phyloP scores from a whole-genome alignment of 2,797 vertebrate genomes.

The Myotis myotis region DNA sequence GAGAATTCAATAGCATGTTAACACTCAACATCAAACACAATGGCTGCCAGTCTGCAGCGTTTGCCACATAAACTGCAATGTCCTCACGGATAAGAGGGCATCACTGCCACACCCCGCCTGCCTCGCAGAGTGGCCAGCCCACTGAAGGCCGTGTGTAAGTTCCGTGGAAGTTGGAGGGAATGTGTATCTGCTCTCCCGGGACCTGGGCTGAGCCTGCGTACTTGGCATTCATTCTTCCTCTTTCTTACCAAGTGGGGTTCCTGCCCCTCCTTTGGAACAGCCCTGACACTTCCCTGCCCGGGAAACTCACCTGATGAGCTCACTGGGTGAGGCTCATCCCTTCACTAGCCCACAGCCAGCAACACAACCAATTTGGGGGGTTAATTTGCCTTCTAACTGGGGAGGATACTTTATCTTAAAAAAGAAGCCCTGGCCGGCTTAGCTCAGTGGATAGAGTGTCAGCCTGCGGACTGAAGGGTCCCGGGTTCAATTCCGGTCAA shows the following conservation, averaged over 20 bases:
- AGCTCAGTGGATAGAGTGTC: too few species aligned
- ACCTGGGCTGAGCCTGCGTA: neutral
- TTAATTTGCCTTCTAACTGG: neutral
- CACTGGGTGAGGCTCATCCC: neutral
- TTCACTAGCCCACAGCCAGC: neutral
- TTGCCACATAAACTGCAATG: neutral
- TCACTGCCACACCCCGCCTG: neutral
- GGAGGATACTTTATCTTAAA: neutral
- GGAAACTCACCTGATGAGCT: neutral
- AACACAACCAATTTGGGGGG: neutral
- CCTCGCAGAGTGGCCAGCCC: neutral
- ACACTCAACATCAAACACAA: neutral
- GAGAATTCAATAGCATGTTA: conserved; percentile 28
- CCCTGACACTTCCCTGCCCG: neutral
- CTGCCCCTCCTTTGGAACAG: neutral
- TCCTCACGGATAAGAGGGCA: neutral
- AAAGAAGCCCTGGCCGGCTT: too few species aligned
- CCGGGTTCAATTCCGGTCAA: too few species aligned
- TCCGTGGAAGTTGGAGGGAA: neutral
- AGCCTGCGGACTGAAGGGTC: too few species aligned
- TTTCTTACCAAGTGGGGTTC: neutral
- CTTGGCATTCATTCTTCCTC: neutral
- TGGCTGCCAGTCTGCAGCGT: neutral
- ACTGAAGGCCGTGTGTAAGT: neutral
- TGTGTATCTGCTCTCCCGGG: neutral